Conservation (phyloP, 2,113 vertebrate genomes). For the Thymallus thymallus region DNA sequence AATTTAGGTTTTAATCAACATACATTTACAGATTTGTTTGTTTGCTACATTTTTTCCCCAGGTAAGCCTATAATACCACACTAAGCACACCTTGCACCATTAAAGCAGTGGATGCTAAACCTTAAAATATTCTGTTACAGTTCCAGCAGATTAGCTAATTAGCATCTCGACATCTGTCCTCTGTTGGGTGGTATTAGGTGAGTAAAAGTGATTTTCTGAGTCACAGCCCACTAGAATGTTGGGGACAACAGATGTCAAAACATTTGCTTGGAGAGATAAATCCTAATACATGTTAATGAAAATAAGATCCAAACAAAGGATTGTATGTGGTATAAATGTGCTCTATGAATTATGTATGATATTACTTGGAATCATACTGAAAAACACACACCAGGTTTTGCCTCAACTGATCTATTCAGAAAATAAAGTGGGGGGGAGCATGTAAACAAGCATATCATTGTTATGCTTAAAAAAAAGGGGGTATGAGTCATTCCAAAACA, state of each 20-base stretch:
- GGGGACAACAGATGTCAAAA: constrained; percentile 53
- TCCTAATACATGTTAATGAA: constrained; percentile 52
- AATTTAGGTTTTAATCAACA: background rate
- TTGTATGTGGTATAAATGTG: constrained; percentile 14
- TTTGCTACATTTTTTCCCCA: background rate
- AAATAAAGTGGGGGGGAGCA: too few species aligned
- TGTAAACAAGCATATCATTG: too few species aligned
- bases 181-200: constrained; percentile 6
- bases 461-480: too few species aligned
- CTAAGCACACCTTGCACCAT: background rate
- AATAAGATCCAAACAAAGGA: constrained; percentile 32
- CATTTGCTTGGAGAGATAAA: constrained; percentile 17
- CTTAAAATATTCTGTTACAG: constrained; percentile 39
- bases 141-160: constrained; percentile 47
- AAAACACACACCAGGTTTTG: background rate
- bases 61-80: background rate
- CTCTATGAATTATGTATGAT: constrained; percentile 30
- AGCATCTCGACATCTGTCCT: constrained; percentile 47
- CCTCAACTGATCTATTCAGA: too few species aligned
- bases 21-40: background rate
- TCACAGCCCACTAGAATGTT: background rate
- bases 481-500: too few species aligned
- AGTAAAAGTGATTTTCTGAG: background rate
- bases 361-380: background rate
- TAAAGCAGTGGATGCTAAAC: background rate